Percentiles rank a stretch among this genome's conserved stretches.
These are phyloP conservation scores for Rhynchotus rufescens DNA, from an alignment of 2,797 vertebrate genomes.

Conservation along the genomic window DNA sequence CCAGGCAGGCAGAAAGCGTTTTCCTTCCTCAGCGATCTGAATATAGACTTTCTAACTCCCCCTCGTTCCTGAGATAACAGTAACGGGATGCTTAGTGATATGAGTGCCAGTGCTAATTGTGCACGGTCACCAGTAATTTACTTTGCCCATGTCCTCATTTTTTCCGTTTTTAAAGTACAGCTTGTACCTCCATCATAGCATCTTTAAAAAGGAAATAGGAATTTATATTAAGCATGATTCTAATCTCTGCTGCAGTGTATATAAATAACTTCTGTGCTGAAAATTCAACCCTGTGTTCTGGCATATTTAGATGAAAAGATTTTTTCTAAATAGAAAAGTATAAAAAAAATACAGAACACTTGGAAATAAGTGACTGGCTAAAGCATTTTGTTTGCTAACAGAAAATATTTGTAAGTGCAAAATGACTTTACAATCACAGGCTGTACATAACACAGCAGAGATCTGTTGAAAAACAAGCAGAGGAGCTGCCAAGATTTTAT, in stretches of 20 bases:
- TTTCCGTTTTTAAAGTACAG: neutral
- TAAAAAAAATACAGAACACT: neutral
- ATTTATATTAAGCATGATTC: conserved; percentile 39
- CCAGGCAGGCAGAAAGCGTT: neutral
- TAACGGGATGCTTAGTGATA: neutral
- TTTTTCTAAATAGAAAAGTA: neutral
- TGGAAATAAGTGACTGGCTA: neutral
- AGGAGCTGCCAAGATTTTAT: neutral
- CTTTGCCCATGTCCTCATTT: neutral
- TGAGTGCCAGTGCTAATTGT: neutral
- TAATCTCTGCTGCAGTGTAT: conserved; percentile 20
- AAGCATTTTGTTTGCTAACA: neutral
- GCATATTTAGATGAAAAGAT: neutral
- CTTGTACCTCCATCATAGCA: conserved; percentile 16
- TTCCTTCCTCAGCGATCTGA: conserved; percentile 1
- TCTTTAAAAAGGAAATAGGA: conserved; percentile 23
- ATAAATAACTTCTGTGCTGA: conserved; percentile 12
- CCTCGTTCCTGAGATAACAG: neutral
- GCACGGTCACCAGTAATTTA: neutral
- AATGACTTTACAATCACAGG: neutral
- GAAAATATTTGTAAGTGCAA: neutral
- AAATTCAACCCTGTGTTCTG: neutral
- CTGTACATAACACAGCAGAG: neutral
- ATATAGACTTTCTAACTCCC: neutral
- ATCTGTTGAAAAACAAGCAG: neutral